Conservation (phyloP, 35 echinoderm and acorn worm genomes). For the Stichopus chloronotus region DNA sequence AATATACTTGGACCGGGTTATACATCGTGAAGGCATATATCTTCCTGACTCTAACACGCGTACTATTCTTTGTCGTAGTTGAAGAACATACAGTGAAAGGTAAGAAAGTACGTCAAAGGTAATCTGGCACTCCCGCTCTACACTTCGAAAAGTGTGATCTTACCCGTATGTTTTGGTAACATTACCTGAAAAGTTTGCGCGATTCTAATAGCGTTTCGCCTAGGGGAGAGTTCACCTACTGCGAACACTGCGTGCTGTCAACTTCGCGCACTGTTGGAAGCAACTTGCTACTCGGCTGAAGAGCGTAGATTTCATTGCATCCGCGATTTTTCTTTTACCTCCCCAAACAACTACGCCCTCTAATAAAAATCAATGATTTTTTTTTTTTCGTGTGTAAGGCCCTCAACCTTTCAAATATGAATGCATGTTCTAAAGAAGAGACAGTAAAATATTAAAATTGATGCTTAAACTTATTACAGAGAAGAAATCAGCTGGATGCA, state of each 20-base stretch:
- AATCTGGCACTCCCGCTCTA: background rate
- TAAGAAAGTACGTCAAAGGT: background rate
- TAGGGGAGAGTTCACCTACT: constrained; percentile 36
- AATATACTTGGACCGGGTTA: no score
- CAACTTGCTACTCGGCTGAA: background rate
- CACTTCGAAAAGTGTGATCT: constrained; percentile 30
- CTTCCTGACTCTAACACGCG: no score
- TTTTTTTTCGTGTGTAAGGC: no score
- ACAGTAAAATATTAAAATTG: no score
- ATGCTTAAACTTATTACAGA: no score
- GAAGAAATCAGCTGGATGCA: no score
- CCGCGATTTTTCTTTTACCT: no score
- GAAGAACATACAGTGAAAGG: background rate
- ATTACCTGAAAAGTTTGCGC: constrained; percentile 38
- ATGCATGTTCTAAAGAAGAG: no score
- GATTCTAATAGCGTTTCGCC: constrained; percentile 41
- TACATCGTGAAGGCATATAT: no score
- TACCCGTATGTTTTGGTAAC: constrained; percentile 45
- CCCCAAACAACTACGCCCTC: background rate
- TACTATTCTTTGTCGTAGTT: no score
- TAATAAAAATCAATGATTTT: background rate
- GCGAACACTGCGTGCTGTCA: constrained; percentile 38
- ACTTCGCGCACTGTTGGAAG: constrained; percentile 41
- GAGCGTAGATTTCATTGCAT: no score
- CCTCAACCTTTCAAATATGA: no score